phyloP scores from a whole-genome alignment of 2,888 invertebrate species.

The Dryococelus australis region DNA sequence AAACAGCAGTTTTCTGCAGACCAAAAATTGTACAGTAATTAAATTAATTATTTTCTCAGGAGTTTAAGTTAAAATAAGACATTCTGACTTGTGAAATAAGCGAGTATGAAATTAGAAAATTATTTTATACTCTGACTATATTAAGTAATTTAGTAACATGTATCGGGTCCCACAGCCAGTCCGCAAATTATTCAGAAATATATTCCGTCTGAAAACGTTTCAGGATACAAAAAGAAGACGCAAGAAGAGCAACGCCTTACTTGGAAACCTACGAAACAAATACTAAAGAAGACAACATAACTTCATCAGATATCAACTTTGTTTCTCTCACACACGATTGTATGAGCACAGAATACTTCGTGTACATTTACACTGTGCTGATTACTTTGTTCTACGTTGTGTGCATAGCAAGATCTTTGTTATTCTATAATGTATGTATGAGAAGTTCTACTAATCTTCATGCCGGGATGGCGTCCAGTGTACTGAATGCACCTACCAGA shows the following conservation, averaged over 20 bases:
- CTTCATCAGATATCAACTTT: neutral
- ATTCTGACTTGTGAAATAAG: no score
- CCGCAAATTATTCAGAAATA: no score
- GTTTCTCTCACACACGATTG: neutral
- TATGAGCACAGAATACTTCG: conserved; percentile 31
- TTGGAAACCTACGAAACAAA: neutral
- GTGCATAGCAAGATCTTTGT: conserved; percentile 60
- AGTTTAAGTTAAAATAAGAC: no score
- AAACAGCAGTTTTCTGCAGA: no score
- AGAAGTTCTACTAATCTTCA: conserved; percentile 63
- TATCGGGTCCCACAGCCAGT: no score
- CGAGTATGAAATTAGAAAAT: no score
- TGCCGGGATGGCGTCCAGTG: conserved; percentile 62
- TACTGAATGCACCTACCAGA: conserved; percentile 65
- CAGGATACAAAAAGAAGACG: neutral
- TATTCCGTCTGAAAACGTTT: neutral
- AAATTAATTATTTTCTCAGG: no score
- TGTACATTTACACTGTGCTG: conserved; percentile 37
- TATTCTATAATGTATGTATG: conserved; percentile 61
- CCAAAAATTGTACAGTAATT: no score
- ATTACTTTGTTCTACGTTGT: conserved; percentile 56
- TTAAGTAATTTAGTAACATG: no score
- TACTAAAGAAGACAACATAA: neutral
- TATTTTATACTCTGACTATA: no score
- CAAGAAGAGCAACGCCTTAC: neutral